Percentiles rank a stretch among this genome's conserved stretches.
Evolutionary conservation across 2,113 vertebrate genomes (phyloP).

Genomic region (Eulacestoma nigropectus): DNA sequence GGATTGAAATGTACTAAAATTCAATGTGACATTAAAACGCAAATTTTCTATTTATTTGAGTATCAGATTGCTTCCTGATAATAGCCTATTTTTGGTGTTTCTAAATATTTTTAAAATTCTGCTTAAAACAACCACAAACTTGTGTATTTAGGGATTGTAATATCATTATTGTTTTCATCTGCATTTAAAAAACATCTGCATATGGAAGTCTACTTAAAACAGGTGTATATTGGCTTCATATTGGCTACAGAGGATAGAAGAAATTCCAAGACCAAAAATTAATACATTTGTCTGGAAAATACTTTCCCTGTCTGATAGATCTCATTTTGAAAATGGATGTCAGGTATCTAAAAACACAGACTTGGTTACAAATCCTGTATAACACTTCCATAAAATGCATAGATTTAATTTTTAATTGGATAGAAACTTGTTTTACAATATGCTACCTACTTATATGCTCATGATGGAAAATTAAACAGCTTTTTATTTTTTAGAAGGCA

Average conservation of each 20-base stretch:
- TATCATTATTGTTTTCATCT: conserved; percentile 6
- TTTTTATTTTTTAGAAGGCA: not conserved
- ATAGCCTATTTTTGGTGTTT: conserved; percentile 10
- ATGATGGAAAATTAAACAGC: not conserved
- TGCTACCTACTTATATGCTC: not conserved
- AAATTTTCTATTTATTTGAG: conserved; percentile 88
- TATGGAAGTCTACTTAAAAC: conserved; percentile 16
- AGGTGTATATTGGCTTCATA: conserved; percentile 17
- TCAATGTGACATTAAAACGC: conserved; percentile 89
- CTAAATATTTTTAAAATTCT: conserved; percentile 43
- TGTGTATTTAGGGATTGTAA: conserved; percentile 30
- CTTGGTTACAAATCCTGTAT: not conserved
- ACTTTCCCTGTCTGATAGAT: conserved; percentile 6
- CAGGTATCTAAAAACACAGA: not conserved
- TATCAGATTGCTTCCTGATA: conserved; percentile 64
- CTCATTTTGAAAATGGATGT: conserved; percentile 24
- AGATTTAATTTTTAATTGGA: not conserved
- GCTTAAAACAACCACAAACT: not conserved
- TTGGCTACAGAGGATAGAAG: conserved; percentile 22
- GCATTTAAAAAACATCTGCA: conserved; percentile 34
- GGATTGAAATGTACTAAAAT: conserved; percentile 89
- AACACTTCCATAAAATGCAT: not conserved
- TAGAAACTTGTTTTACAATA: not conserved
- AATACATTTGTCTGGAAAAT: conserved; percentile 9
- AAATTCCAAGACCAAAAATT: conserved; percentile 30